Percentiles rank a stretch among this genome's conserved stretches.
These are phyloP conservation scores for Antheraea pernyi DNA, from an alignment of 1,140 invertebrate genomes.

Conservation along the genomic window DNA sequence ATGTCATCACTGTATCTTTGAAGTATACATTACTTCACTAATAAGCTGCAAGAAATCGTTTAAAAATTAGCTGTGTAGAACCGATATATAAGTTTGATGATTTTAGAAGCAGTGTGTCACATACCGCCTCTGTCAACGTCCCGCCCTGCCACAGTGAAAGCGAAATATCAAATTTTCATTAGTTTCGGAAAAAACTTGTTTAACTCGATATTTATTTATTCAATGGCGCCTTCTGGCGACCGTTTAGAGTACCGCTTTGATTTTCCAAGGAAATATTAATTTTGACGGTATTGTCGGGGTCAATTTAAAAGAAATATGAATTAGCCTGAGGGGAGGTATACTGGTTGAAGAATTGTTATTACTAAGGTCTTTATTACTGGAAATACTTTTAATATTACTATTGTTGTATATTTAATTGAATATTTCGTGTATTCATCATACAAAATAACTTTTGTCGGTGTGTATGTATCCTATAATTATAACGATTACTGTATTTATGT, in stretches of 20 bases:
- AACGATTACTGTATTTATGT: too few species aligned
- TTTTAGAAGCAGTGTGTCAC: constrained; percentile 16
- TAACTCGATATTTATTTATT: constrained; percentile 54
- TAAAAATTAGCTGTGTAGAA: too few species aligned
- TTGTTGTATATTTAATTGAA: not conserved
- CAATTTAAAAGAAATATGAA: not conserved
- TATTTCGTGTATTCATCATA: too few species aligned
- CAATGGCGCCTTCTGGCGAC: constrained; percentile 30
- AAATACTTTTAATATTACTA: not conserved
- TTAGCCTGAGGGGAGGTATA: not conserved
- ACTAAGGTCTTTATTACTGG: not conserved
- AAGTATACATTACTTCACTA: too few species aligned
- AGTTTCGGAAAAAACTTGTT: constrained; percentile 30
- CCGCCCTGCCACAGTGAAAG: constrained; percentile 12
- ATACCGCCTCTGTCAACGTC: constrained; percentile 18
- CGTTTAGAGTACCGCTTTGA: constrained; percentile 16
- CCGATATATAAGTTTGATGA: not conserved
- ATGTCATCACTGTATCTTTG: too few species aligned
- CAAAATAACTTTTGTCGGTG: too few species aligned
- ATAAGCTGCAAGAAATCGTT: too few species aligned
- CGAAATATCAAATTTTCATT: constrained; percentile 37
- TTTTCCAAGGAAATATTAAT: constrained; percentile 20
- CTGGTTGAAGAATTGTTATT: not conserved
- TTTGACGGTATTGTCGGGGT: not conserved
- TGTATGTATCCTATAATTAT: too few species aligned